phyloP scores from a whole-genome alignment of 2,113 vertebrate genomes.

The Vicugna pacos region DNA sequence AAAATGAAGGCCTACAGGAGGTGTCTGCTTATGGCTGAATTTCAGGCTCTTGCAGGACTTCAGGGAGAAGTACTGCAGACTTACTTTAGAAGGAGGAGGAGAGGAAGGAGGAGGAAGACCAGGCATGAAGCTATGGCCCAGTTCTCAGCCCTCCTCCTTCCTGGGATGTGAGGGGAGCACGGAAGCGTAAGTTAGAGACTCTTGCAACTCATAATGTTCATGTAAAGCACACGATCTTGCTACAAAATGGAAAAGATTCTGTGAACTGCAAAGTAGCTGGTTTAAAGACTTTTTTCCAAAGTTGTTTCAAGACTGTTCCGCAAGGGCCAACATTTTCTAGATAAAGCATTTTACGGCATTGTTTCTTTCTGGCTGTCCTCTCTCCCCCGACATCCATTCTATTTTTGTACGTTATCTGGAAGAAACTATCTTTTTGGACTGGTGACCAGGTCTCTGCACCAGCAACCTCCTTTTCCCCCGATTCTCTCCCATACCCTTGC shows the following conservation, averaged over 20 bases:
- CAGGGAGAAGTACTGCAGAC: neutral
- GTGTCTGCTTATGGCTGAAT: neutral
- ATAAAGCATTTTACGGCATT: slow-evolving; percentile 75
- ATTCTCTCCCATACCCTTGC: neutral
- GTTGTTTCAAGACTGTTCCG: slow-evolving; percentile 73
- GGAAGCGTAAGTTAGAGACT: neutral
- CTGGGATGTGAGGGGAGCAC: neutral
- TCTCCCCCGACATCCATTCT: slow-evolving; percentile 77
- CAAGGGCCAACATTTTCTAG: slow-evolving; percentile 74
- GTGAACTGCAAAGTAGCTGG: slow-evolving; percentile 52
- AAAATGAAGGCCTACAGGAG: neutral
- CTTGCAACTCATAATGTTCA: neutral
- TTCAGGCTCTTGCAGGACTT: neutral
- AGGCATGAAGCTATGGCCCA: neutral
- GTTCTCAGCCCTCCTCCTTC: neutral
- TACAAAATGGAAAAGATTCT: slow-evolving; percentile 62
- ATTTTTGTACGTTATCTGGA: slow-evolving; percentile 78
- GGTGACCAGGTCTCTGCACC: slow-evolving; percentile 58
- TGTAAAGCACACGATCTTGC: neutral
- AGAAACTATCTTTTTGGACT: slow-evolving; percentile 73
- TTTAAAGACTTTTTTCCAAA: slow-evolving; percentile 51
- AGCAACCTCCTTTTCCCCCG: neutral
- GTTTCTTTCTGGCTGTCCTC: slow-evolving; percentile 77
- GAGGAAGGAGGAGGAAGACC: neutral
- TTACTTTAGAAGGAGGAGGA: neutral